These are phyloP conservation scores for Struthidea cinerea DNA, from an alignment of 2,113 vertebrate species.

Conservation along the genomic window DNA sequence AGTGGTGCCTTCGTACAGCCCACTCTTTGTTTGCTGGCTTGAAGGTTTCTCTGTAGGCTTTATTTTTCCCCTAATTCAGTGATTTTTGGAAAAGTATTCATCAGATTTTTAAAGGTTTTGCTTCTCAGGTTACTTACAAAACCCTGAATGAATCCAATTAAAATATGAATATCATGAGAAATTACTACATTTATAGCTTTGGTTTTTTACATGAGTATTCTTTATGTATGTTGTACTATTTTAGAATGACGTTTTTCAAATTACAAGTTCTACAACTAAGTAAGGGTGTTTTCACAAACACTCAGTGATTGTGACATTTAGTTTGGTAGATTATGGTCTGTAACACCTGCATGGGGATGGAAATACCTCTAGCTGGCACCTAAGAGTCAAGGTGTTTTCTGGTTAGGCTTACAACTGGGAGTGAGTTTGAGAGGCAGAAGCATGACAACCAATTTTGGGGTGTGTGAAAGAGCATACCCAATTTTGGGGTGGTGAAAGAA, in stretches of 20 bases:
- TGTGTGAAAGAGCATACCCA: background rate
- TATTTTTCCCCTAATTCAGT: background rate
- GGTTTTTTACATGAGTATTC: background rate
- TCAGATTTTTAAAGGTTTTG: background rate
- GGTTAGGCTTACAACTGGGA: background rate
- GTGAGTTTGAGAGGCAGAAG: background rate
- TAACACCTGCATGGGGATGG: background rate
- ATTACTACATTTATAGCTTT: background rate
- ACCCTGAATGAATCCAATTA: background rate
- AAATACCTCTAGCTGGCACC: background rate
- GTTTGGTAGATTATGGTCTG: background rate
- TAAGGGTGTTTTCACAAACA: background rate
- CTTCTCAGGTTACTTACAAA: background rate
- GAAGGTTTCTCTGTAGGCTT: background rate
- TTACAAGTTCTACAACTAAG: background rate
- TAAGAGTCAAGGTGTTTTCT: background rate
- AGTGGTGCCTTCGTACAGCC: background rate
- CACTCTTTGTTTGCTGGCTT: background rate
- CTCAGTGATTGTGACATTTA: background rate
- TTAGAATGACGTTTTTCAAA: background rate
- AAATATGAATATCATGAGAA: background rate
- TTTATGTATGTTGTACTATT: background rate
- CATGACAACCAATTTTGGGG: background rate
- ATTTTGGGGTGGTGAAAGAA: background rate
- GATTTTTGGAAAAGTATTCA: background rate